Evolutionary conservation across 1,140 invertebrate species (phyloP), one percentile per base, ranked within the genome.

Genomic region (Periplaneta americana): DNA sequence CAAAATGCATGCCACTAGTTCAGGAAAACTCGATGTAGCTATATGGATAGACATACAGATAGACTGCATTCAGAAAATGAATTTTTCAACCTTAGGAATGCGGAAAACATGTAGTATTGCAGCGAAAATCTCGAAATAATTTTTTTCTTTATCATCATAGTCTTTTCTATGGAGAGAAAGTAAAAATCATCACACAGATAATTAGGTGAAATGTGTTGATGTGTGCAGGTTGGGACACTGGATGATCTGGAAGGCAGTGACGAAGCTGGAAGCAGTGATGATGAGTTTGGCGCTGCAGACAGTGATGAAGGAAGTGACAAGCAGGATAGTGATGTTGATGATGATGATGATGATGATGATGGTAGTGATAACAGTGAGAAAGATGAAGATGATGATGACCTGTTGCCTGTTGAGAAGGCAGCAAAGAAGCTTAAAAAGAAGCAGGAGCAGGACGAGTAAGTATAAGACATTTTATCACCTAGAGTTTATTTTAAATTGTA

Each of bases 381-480:
- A 36, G 86, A 88, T 37, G 88, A 89, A 78, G 88, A 91, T 82
- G 91, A 93, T 81, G 91, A 93, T 85, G 93, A 94, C 86, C 86
- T 95, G 86, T 87, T 97, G 36, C 96, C 96, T 1, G 96, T 98
- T 87, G 97, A 98, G 89, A 96, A 94, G 87, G 92, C 93, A 82
- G 94, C 95, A 81, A 94, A 94, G 82, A 96, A 94, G 87, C 88
- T 98, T 3, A 93, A 93, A 85, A 94, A 94, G 84, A 93, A 95
- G 85, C 89, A 95, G 86, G 91, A 91, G 82, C 86, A 92, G 85
- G 92, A 94, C 83, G 90, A 92, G 87, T 89, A 87, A 88, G 84
- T 84, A 13, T 9, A 36, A 28, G 15, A 28, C 18, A 75, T 75
- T 75, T 33, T 83, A 80, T 74, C 80, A 33, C 35, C 17, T 74